Base-by-base conservation (phyloP, 2,113 vertebrate species). In the Microtus richardsoni region DNA sequence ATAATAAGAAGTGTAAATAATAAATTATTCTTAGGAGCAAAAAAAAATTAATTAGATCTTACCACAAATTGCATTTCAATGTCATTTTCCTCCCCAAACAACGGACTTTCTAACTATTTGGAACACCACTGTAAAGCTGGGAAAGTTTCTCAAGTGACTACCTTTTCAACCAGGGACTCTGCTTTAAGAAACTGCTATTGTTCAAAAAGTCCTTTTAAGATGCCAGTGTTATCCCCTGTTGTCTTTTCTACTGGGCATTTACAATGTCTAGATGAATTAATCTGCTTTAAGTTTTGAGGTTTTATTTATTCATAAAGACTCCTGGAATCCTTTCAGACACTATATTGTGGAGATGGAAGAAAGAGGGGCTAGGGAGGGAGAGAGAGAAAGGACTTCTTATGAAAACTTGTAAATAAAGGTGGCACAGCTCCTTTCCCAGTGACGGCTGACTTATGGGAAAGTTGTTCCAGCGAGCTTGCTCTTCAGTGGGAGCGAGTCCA, bases 1-100 rank as follows among this genome's bases (percentile, higher is more conserved):
- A 99, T 99, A 99, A 99, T 99, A 99, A 99, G 98, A 99, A 98
- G 98, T 99, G 98, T 99, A 99, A 99, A 99, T 99, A 99, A 99
- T 99, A 99, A 99, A 99, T 99, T 99, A 99, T 99, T 99, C 98
- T 99, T 98, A 98, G 98, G 98, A 99, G 98, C 98, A 99, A 99
- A 99, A 80, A 80, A 80, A 99, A 99, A 98, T 99, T 99, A 99
- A 99, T 99, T 99, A 99, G 98, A 98, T 99, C 98, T 98, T 98
- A 98, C 97, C 97, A 98, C 98, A 99, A 98, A 99, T 98, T 98
- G 98, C 98, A 98, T 98, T 98, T 98, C 98, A 98, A 98, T 98
- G 98, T 98, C 98, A 98, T 97, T 89, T 93, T 88, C 95, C 5
- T 24, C 41, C 24, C 96, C 97, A 97, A 98, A 97, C 96, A 97